These are phyloP conservation scores for Typhlichthys subterraneus DNA, from an alignment of 2,797 vertebrate genomes.

Conservation along the genomic window DNA sequence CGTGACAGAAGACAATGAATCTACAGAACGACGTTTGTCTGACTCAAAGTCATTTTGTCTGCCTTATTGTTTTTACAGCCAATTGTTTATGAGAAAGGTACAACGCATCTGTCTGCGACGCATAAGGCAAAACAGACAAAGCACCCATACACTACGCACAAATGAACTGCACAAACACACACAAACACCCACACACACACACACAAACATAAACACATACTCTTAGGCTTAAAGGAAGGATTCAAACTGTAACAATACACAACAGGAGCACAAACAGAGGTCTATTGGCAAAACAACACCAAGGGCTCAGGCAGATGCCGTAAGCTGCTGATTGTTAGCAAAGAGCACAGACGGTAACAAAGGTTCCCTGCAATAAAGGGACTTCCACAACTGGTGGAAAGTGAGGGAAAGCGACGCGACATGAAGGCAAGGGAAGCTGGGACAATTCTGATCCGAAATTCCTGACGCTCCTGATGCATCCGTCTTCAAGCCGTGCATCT, in stretches of 20 bases:
- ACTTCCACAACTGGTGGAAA: conserved; percentile 60
- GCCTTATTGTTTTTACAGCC: conserved; percentile 22
- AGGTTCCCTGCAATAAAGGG: conserved; percentile 78
- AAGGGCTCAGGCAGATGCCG: conserved; percentile 61
- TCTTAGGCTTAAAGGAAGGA: conserved; percentile 28
- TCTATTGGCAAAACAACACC: conserved; percentile 65
- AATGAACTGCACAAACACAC: conserved; percentile 1
- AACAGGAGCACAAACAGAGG: conserved; percentile 49
- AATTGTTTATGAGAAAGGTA: conserved; percentile 15
- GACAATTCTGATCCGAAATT: conserved; percentile 66
- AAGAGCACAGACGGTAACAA: conserved; percentile 77
- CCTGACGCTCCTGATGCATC: conserved; percentile 57
- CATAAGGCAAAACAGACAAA: conserved; percentile 8
- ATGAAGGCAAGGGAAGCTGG: conserved; percentile 70
- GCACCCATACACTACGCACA: conserved; percentile 19
- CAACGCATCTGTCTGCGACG: conserved; percentile 25
- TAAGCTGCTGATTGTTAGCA: conserved; percentile 69
- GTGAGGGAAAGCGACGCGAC: conserved; percentile 49
- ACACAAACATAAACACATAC: conserved; percentile 17
- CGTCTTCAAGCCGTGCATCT: conserved; percentile 76
- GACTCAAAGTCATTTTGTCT: conserved; percentile 22
- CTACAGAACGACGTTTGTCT: conserved; percentile 29
- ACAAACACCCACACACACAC: conserved; percentile 28
- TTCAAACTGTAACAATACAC: conserved; percentile 39
- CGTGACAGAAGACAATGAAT: conserved; percentile 34